A percentile compares a stretch with the other conserved stretches of the same genome.
Conservation (phyloP, 2,113 vertebrate genomes). For the Ciconia maguari region DNA sequence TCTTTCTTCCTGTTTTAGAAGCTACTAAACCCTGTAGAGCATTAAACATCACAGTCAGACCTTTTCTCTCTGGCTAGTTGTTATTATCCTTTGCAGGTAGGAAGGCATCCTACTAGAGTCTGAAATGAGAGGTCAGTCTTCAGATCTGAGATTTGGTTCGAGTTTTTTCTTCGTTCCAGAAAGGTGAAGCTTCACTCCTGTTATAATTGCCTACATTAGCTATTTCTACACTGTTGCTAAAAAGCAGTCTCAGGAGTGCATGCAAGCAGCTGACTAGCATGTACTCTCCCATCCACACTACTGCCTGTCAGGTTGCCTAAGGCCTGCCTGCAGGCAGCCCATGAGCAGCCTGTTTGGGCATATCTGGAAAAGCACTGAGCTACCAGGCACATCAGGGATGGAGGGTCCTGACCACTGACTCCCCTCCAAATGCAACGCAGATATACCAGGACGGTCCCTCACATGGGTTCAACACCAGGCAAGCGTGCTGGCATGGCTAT, state of each 20-base stretch:
- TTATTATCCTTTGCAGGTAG: not conserved
- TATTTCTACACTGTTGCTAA: not conserved
- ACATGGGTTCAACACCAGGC: not conserved
- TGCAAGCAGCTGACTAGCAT: not conserved
- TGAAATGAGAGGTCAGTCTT: slow-evolving; percentile 30
- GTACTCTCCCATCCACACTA: not conserved
- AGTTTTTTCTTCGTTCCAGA: not conserved
- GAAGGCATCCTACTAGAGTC: not conserved
- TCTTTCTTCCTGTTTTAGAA: not conserved
- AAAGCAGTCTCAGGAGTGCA: not conserved
- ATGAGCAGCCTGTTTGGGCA: not conserved
- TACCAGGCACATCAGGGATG: not conserved
- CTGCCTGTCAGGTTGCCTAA: slow-evolving; percentile 29
- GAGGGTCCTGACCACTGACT: not conserved
- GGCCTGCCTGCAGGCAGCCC: slow-evolving; percentile 51
- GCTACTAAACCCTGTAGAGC: not conserved
- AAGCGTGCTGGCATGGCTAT: not conserved
- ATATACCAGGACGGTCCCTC: not conserved
- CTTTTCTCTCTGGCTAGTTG: slow-evolving; percentile 12
- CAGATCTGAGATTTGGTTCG: not conserved
- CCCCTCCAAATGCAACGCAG: not conserved
- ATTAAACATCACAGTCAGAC: slow-evolving; percentile 21
- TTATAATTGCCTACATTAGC: slow-evolving; percentile 33
- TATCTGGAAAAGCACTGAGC: not conserved
- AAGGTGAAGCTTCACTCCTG: not conserved